Evolutionary conservation across 37 sponge, comb jelly and placozoan genomes (phyloP), one percentile per base, ranked within the genome.

Genomic region (Theonella swinhoei): DNA sequence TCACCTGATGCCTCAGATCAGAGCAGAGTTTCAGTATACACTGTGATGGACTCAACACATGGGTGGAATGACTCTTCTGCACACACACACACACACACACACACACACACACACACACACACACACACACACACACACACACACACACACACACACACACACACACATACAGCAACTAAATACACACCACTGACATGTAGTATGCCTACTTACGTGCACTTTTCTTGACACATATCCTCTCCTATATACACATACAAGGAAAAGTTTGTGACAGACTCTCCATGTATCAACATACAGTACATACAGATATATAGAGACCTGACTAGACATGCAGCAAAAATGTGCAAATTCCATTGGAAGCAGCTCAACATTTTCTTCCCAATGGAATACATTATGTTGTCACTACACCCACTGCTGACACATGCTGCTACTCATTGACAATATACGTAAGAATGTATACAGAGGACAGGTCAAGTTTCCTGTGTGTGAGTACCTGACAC

Each of bases 211-310:
- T 23, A 23, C 20, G 17, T 58, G 9, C 63, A 83, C 82, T 72
- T 81, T 81, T 54, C 82, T 81, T 38, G 58, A 36, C 19, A 0
- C 36, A 63, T 81, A 81, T 37, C 82, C 82, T 70, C 82, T 74
- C 75, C 75, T 74, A 22, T 24, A 40, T n/a, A n/a, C n/a, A n/a
- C n/a, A 4, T 7, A 63, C 3, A 2, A 7, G 4, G 71, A 4
- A 70, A 29, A 70, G 8, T 33, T 2, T 33, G 30, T 30, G 22
- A 19, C 71, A 70, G 23, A 30, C 4, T 33, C 34, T 70, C 23
- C 4, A 1, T 29, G 32, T 70, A 9, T 7, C 31, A 23, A 5
- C 5, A 23, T 7, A 20, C 66, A 65, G 31, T 1, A 34, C 31
- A 30, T 32, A 68, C 5, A 11, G 19, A 65, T 5, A 20, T 65